A percentile compares a stretch with the other conserved stretches of the same genome.
Conservation (phyloP, 64 coral and sea anemone species). For the Catalaphyllia jardinei region DNA sequence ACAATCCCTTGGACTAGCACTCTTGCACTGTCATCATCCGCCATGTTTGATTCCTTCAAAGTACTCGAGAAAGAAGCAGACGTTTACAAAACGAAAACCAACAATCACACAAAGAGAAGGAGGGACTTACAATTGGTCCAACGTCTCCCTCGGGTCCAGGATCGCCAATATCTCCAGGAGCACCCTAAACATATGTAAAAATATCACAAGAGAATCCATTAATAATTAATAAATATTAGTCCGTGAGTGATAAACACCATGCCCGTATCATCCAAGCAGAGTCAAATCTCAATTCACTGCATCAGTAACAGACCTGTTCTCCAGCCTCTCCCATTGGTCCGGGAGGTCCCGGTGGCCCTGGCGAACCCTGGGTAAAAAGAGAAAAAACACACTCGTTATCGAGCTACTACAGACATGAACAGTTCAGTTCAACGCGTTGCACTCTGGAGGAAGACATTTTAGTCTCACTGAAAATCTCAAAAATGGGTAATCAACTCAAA, state of each 20-base stretch:
- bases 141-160: constrained; percentile 40
- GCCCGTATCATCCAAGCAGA: not conserved
- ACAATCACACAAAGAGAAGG: not conserved
- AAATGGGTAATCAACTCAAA: no score
- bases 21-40: no score
- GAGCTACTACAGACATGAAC: not conserved
- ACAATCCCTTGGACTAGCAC: no score
- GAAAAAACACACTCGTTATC: not conserved
- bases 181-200: constrained; percentile 1
- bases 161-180: constrained; percentile 55
- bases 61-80: no score
- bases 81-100: no score
- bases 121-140: constrained; percentile 49
- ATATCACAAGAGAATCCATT: not conserved
- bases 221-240: not conserved
- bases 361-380: constrained; percentile 24
- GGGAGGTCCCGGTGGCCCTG: constrained; percentile 49
- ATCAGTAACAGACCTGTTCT: constrained; percentile 33
- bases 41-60: no score
- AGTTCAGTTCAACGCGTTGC: not conserved
- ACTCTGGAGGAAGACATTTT: no score
- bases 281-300: not conserved
- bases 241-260: no score
- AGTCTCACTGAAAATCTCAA: no score
- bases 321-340: constrained; percentile 55